Conservation (phyloP, 1,140 invertebrate species). For the Whitmania pigra region DNA sequence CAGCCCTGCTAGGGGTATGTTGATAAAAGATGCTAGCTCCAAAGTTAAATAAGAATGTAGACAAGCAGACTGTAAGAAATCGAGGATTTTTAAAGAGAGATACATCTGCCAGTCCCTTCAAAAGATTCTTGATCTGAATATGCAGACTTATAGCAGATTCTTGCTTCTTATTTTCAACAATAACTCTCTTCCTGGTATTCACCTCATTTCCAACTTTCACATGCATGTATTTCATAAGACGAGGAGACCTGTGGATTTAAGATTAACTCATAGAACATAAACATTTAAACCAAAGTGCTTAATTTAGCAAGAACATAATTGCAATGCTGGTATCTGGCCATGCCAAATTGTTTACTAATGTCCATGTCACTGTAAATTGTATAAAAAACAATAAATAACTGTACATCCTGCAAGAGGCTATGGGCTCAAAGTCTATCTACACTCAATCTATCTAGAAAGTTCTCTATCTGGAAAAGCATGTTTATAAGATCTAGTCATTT, state of each 20-base stretch:
- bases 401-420: too few relatives aligned
- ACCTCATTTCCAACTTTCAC: neutral
- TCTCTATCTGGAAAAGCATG: too few relatives aligned
- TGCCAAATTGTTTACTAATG: too few relatives aligned
- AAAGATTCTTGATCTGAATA: conserved; percentile 1
- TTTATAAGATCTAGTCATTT: too few relatives aligned
- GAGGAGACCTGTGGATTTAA: neutral
- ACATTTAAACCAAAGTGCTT: too few relatives aligned
- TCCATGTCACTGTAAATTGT: too few relatives aligned
- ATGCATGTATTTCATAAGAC: neutral
- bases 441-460: too few relatives aligned
- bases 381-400: too few relatives aligned
- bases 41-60: conserved; percentile 3
- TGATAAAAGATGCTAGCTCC: conserved; percentile 9
- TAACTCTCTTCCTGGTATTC: neutral
- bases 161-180: neutral
- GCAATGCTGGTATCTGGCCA: too few relatives aligned
- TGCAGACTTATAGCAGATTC: neutral
- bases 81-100: conserved; percentile 4
- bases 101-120: neutral
- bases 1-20: conserved; percentile 12
- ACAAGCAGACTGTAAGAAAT: neutral
- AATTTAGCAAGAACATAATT: too few relatives aligned
- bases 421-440: too few relatives aligned
- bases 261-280: too few relatives aligned